Conservation (phyloP, 2,113 vertebrate species). For the Columba livia region DNA sequence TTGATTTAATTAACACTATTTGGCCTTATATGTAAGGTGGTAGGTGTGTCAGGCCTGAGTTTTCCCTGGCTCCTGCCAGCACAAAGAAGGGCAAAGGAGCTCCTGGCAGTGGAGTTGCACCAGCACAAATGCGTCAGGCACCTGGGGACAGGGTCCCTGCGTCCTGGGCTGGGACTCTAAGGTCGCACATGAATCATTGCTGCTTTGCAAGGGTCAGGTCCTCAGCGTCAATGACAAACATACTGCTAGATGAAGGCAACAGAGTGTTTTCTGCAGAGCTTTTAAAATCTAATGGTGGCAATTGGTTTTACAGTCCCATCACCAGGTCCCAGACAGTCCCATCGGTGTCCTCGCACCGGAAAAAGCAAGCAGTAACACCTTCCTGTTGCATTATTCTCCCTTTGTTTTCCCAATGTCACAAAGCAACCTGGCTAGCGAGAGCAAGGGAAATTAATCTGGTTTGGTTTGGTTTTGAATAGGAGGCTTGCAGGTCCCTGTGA, state of each 20-base stretch:
- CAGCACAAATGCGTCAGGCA: background rate
- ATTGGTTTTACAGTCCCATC: background rate
- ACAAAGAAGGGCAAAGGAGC: accelerated
- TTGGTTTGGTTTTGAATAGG: background rate
- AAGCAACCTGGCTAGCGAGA: background rate
- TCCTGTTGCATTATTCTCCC: background rate
- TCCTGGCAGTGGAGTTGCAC: background rate
- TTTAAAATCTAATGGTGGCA: background rate
- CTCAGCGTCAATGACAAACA: background rate
- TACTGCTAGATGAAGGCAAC: accelerated
- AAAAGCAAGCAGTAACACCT: background rate
- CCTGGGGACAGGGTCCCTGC: accelerated
- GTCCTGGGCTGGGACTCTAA: accelerated
- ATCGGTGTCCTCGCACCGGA: background rate
- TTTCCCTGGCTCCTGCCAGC: background rate
- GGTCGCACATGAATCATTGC: accelerated
- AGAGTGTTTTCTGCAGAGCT: background rate
- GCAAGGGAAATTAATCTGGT: background rate
- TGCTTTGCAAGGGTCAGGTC: background rate
- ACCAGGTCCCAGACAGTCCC: background rate
- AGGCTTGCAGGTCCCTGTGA: background rate
- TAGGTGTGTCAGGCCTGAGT: background rate
- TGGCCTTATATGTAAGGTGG: background rate
- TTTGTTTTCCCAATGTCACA: background rate
- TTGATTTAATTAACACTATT: background rate